Percentiles rank a stretch among this genome's conserved stretches.
phyloP scores from a whole-genome alignment of 2,113 vertebrate species.

The Grus americana region DNA sequence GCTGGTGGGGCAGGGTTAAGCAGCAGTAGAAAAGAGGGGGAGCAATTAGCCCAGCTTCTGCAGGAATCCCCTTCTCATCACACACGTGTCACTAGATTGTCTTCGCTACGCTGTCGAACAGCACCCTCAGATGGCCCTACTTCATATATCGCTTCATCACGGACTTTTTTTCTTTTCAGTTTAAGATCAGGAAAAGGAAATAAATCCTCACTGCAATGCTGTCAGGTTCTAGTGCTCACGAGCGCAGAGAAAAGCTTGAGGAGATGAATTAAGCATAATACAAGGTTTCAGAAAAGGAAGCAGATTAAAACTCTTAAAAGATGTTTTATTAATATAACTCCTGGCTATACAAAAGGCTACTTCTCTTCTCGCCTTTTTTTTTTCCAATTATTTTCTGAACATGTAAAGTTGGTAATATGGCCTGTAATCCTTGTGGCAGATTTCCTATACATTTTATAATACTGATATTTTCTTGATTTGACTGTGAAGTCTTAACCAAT shows the following conservation, averaged over 20 bases:
- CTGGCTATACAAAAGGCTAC: background rate
- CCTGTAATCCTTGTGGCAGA: background rate
- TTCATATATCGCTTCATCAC: background rate
- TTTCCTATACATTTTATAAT: background rate
- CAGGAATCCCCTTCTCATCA: background rate
- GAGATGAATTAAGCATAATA: background rate
- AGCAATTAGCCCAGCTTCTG: background rate
- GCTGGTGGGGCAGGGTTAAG: background rate
- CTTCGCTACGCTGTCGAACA: background rate
- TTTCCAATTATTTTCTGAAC: background rate
- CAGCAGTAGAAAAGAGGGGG: background rate
- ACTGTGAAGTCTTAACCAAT: background rate
- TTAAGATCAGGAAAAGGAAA: background rate
- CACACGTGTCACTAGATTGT: background rate
- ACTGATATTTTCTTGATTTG: background rate
- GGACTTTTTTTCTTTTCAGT: background rate
- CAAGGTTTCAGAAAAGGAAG: background rate
- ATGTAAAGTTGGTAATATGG: background rate
- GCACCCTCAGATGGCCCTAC: slow-evolving; percentile 54
- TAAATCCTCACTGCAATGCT: background rate
- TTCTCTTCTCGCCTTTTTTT: background rate
- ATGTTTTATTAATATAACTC: background rate
- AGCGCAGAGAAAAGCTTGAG: background rate
- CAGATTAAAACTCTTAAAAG: background rate
- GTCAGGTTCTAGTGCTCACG: background rate